These are phyloP conservation scores for Drosophila ficusphila DNA, from an alignment of 1,140 invertebrate species.

Conservation along the genomic window DNA sequence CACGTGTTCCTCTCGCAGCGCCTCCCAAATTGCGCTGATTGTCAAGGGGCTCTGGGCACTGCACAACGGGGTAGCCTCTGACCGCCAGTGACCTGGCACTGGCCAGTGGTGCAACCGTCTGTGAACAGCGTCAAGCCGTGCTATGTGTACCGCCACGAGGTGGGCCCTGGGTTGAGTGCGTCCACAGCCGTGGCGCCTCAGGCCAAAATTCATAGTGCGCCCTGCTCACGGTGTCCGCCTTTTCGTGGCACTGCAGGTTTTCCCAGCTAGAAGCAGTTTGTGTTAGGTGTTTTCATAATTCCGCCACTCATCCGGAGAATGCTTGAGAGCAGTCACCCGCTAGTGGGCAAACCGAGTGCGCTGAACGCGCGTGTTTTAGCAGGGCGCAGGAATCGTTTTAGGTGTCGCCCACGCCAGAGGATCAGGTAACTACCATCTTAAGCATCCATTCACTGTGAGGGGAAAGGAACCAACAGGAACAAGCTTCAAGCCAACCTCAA, in stretches of 20 bases:
- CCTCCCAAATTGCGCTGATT: slow-evolving; percentile 8
- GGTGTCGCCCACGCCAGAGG: neutral
- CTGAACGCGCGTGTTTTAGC: slow-evolving; percentile 41
- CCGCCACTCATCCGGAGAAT: too few relatives aligned
- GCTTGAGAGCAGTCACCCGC: too few relatives aligned
- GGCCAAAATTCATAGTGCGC: slow-evolving; percentile 84
- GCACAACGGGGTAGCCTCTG: slow-evolving; percentile 84
- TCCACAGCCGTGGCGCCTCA: slow-evolving; percentile 73
- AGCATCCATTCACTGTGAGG: neutral
- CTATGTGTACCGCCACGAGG: slow-evolving; percentile 84
- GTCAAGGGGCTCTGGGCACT: slow-evolving; percentile 78
- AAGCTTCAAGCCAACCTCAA: too few relatives aligned
- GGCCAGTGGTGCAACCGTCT: slow-evolving; percentile 84
- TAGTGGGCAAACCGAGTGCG: slow-evolving; percentile 50
- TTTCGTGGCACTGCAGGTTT: slow-evolving; percentile 75
- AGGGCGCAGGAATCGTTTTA: slow-evolving; percentile 38
- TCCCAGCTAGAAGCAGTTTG: slow-evolving; percentile 25
- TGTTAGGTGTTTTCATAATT: neutral
- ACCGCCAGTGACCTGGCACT: slow-evolving; percentile 82
- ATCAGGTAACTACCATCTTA: slow-evolving; percentile 43
- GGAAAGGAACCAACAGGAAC: neutral
- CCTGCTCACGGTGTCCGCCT: slow-evolving; percentile 66
- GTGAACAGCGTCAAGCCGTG: slow-evolving; percentile 83
- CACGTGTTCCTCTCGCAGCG: slow-evolving; percentile 22
- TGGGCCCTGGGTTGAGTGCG: slow-evolving; percentile 81